Evolutionary conservation across 2,888 invertebrate species (phyloP), one percentile per base, ranked within the genome.

Genomic region (Thecocarcelia acutangulata): DNA sequence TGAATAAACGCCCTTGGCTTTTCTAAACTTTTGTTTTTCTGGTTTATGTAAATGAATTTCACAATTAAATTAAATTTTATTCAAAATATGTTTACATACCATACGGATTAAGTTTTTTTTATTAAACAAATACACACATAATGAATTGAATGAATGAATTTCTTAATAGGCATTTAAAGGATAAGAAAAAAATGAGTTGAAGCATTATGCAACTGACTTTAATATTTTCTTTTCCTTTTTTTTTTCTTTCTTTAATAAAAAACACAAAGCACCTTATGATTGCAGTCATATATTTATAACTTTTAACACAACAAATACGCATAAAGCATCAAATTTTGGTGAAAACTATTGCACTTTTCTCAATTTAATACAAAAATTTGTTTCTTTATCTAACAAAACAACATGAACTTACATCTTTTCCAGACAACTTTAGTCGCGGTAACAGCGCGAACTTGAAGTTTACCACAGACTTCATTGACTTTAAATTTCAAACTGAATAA

Each of bases 391-490:
- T 56, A 77, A 74, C 50, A 77, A 33, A 58, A 74, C 48, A 66
- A 24, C 37, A 74, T 72, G 12, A 61, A 90, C 90, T 90, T 90
- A 90, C 90, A 90, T 90, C 90, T 90, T 87, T 90, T 90, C 90
- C 90, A 90, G 90, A 90, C 90, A 90, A 90, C 90, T 89, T 90
- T 86, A 89, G 90, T 90, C 90, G 90, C 90, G 90, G 90, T 90
- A 90, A 89, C 89, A 89, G 89, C 90, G 90, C 89, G 89, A 88
- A 88, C 88, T 88, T 87, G 86, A 89, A 89, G 90, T 88, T 88
- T 87, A 87, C 89, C 87, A 87, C 88, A 88, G 87, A 89, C 90
- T 89, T 90, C 89, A 90, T 90, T 90, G 90, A 90, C 89, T 90
- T 88, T 84, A 89, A 87, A 88, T 89, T 90, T 88, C 85, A 87